Evolutionary conservation across 2,113 vertebrate species (phyloP).

Genomic region (Podarcis muralis): DNA sequence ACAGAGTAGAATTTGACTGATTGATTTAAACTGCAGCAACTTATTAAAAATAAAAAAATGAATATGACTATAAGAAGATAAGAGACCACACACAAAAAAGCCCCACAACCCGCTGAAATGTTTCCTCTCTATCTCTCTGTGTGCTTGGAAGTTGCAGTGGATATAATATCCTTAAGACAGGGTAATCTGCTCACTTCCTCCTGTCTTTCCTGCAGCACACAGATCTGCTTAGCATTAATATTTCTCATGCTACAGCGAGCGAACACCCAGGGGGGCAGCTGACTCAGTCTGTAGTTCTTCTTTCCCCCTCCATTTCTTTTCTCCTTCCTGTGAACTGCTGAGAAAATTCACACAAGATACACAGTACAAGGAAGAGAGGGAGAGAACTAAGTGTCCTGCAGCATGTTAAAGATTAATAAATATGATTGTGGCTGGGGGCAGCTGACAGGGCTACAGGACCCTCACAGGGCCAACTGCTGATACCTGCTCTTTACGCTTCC

Average conservation of each 20-base stretch:
- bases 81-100: slow-evolving; percentile 53
- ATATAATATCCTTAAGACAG: slow-evolving; percentile 71
- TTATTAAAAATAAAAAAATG: slow-evolving; percentile 65
- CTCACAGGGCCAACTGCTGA: background rate
- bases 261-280: slow-evolving; percentile 76
- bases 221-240: slow-evolving; percentile 77
- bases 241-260: slow-evolving; percentile 75
- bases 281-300: slow-evolving; percentile 78
- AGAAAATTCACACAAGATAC: slow-evolving; percentile 54
- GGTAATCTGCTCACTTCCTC: slow-evolving; percentile 71
- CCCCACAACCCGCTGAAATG: slow-evolving; percentile 46
- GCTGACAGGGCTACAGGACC: background rate
- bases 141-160: slow-evolving; percentile 60
- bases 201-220: slow-evolving; percentile 58
- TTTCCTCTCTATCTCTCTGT: slow-evolving; percentile 60
- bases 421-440: no score
- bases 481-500: background rate
- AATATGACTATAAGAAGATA: slow-evolving; percentile 76
- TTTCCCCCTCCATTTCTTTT: no score
- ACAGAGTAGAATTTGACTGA: slow-evolving; percentile 50
- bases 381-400: background rate
- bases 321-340: slow-evolving; percentile 72
- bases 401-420: background rate
- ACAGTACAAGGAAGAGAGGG: background rate
- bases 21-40: slow-evolving; percentile 42